These are phyloP conservation scores for Sinhomidia bicolor DNA, from an alignment of 2,888 invertebrate species.

Conservation along the genomic window DNA sequence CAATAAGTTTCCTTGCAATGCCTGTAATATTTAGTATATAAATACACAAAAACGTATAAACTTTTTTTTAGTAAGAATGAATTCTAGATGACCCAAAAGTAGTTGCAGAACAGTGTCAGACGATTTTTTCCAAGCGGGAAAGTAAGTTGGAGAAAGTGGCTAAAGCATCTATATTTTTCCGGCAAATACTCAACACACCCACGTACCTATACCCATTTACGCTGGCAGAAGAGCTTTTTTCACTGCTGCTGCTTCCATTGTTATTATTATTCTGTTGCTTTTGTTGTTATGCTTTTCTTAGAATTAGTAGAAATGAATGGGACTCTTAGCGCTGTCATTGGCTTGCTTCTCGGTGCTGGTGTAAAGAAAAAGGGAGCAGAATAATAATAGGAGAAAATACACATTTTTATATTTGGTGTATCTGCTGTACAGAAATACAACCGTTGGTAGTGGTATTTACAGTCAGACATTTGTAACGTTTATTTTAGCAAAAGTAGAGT, in stretches of 20 bases:
- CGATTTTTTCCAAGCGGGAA: constrained; percentile 12
- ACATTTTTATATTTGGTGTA: no score
- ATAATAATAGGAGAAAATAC: not conserved
- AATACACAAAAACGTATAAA: no score
- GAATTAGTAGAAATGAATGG: constrained; percentile 67
- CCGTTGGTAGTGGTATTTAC: no score
- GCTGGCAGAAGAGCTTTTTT: constrained; percentile 31
- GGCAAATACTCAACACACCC: constrained; percentile 22
- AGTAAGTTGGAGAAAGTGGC: constrained; percentile 42
- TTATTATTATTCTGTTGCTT: constrained; percentile 61
- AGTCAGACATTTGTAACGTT: no score
- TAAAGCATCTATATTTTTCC: constrained; percentile 55
- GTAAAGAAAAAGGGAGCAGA: not conserved
- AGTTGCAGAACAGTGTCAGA: no score
- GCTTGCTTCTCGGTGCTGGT: constrained; percentile 43
- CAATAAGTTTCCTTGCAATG: not conserved
- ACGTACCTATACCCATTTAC: constrained; percentile 3
- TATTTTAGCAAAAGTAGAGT: no score
- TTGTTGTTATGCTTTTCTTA: constrained; percentile 63
- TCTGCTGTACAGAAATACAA: no score
- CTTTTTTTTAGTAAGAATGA: no score
- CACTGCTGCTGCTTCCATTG: constrained; percentile 43
- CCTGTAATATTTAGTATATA: no score
- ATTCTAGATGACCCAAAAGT: no score
- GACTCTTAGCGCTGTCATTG: constrained; percentile 61